Evolutionary conservation across 2,888 invertebrate species (phyloP), one percentile per base, ranked within the genome.

Genomic region (Strigamia transsilvanica): DNA sequence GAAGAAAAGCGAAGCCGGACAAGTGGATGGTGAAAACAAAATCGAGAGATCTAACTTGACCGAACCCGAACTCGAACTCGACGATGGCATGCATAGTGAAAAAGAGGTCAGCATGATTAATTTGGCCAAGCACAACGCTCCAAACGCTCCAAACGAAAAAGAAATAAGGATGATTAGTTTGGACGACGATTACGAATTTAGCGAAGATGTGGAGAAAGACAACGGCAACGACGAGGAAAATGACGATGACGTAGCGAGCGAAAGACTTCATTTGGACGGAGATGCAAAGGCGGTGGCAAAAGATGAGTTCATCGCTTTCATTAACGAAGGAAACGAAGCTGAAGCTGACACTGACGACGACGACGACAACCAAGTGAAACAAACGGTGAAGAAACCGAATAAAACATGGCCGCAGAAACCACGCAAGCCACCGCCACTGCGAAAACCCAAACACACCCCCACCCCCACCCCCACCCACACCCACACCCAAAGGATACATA

Each of bases 1-100:
- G 46, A 46, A 4, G 46, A 4, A 46, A 27, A 42, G 42, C 61
- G 81, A 21, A 27, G 61, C 10, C 13, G 9, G n/a, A 78, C 13
- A 23, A 82, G 21, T 23, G 15, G 7, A 23, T n/a, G 78, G 82
- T 12, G 82, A 77, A 10, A 78, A 46, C 4, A 77, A 34, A 66
- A 82, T 82, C 12, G 5, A 41, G 77, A 82, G 34, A 42, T 42
- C 78, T 41, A 77, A 82, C 15, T 42, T 82, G n/a, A 77, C 2
- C 23, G 9, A 23, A 27, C 3, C 13, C 5, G 3, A 73, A n/a
- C n/a, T n/a, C n/a, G n/a, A n/a, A n/a, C n/a, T 27, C 27, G 27
- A 27, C 27, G 3, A 27, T 27, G 27, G 27, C 2, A 3, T 27
- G 27, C 27, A 27, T 27, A 27, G 27, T 27, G 27, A 27, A 27